Evolutionary conservation across 2,113 vertebrate genomes (phyloP).

Genomic region (Chlamydotis undulata): DNA sequence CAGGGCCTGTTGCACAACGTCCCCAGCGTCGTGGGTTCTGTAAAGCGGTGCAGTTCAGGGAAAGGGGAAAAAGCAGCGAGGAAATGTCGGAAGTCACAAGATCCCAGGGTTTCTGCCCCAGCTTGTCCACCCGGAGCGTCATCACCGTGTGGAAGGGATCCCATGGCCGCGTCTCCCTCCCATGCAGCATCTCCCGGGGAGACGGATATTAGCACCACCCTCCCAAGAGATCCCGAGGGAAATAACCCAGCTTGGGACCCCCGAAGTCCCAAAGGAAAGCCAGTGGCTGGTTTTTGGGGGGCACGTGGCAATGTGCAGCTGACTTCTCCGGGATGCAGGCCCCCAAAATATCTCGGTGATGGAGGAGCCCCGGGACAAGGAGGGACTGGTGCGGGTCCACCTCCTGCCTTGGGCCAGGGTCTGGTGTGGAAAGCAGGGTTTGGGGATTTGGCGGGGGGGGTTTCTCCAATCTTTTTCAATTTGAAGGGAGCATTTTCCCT

Average conservation of each 20-base stretch:
- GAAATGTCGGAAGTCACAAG: neutral
- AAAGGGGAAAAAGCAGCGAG: neutral
- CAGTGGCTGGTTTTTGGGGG: accelerated
- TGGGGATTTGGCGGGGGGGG: neutral
- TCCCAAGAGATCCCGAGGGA: neutral
- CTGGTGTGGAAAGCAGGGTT: neutral
- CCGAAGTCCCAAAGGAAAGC: neutral
- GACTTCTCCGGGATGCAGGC: neutral
- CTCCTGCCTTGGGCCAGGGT: neutral
- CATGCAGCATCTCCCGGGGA: neutral
- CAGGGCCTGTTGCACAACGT: neutral
- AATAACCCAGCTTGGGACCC: neutral
- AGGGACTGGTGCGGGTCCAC: accelerated
- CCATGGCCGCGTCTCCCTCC: neutral
- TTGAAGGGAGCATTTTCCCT: neutral
- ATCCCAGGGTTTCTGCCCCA: neutral
- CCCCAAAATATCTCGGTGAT: neutral
- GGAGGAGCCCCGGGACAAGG: too few relatives aligned
- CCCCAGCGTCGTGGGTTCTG: accelerated
- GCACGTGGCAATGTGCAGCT: accelerated
- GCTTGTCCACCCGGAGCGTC: neutral
- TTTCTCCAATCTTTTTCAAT: neutral
- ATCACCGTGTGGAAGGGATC: neutral
- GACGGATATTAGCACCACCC: neutral
- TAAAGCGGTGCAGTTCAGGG: neutral